Conservation (phyloP, 2,888 invertebrate genomes). For the Dynastes hyllus region DNA sequence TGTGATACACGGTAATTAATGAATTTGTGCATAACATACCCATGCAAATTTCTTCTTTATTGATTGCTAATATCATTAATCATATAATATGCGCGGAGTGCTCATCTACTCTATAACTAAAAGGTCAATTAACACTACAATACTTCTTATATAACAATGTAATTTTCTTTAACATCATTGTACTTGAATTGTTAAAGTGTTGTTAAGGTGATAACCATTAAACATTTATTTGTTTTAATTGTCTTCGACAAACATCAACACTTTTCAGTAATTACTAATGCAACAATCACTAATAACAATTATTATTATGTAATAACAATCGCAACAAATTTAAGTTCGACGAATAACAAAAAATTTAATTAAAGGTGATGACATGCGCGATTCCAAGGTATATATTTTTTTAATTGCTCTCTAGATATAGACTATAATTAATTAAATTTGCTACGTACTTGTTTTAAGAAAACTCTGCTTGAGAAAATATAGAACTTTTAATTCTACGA, state of each 20-base stretch:
- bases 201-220: not conserved
- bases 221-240: not conserved
- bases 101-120: conserved; percentile 6
- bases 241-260: not conserved
- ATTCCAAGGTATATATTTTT: conserved; percentile 16
- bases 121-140: conserved; percentile 22
- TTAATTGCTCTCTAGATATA: not conserved
- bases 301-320: conserved; percentile 19
- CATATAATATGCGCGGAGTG: conserved; percentile 2
- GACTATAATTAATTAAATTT: not conserved
- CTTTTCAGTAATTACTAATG: not conserved
- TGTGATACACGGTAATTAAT: not conserved
- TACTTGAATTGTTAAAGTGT: conserved; percentile 11
- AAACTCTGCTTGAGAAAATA: not conserved
- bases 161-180: conserved; percentile 7
- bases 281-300: not conserved
- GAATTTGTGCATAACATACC: not conserved
- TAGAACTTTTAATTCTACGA: too few species aligned
- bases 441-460: not conserved
- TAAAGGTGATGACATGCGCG: conserved; percentile 18
- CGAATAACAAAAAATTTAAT: conserved; percentile 5
- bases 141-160: conserved; percentile 26
- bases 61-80: conserved; percentile 18
- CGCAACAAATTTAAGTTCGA: not conserved
- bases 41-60: not conserved